These are phyloP conservation scores for Fopius arisanus DNA, from an alignment of 1,140 invertebrate genomes.

Conservation along the genomic window DNA sequence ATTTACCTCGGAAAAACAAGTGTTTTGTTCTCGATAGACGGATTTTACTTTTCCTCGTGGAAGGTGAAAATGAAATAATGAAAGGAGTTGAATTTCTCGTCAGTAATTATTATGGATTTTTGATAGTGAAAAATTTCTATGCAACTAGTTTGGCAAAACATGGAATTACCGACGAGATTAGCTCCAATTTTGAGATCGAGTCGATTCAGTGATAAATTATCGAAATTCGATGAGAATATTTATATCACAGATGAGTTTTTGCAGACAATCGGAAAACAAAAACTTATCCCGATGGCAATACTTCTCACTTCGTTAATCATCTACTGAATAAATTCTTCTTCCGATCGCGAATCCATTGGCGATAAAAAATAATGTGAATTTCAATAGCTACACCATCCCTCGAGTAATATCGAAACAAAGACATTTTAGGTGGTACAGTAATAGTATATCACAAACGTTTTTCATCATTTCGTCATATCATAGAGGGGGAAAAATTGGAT, in stretches of 20 bases:
- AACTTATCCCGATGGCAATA: too few relatives aligned
- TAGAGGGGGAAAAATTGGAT: background rate
- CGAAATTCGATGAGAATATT: background rate
- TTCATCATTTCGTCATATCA: constrained; percentile 15
- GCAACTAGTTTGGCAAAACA: constrained; percentile 33
- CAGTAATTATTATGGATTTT: constrained; percentile 2
- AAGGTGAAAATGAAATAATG: background rate
- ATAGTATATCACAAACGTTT: constrained; percentile 37
- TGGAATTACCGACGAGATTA: background rate
- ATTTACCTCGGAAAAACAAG: constrained; percentile 33
- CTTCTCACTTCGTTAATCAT: too few relatives aligned
- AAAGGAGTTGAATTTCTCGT: background rate
- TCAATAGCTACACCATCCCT: background rate
- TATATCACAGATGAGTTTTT: background rate
- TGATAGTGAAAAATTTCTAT: constrained; percentile 27
- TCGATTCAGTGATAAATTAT: background rate
- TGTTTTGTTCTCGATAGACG: background rate
- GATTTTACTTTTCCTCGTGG: background rate
- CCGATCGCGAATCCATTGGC: constrained; percentile 20
- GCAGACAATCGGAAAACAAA: background rate
- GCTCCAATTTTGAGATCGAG: background rate
- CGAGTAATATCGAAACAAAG: constrained; percentile 29
- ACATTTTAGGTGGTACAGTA: constrained; percentile 30
- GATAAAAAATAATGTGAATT: constrained; percentile 15
- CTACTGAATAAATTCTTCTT: background rate